Evolutionary conservation across 1,140 invertebrate species (phyloP), one percentile per base, ranked within the genome.

Genomic region (Ditylenchus dipsaci): DNA sequence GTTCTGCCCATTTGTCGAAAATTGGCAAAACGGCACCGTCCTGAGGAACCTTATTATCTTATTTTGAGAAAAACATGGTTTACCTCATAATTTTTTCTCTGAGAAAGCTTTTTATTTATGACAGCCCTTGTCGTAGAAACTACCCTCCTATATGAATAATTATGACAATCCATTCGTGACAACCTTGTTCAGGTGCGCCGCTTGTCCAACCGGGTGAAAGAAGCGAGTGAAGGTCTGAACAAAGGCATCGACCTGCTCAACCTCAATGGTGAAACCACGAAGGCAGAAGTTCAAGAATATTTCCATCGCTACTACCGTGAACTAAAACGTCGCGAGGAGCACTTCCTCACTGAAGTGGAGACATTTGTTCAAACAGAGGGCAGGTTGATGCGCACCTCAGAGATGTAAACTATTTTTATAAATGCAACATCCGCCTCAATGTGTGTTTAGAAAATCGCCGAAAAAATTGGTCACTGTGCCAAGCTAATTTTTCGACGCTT

Each of bases 211-310:
- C 69, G 80, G 30, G 67, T 82, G 7, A 82, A 73, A 19, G 80
- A 82, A 57, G 81, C 80, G 1, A 71, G 73, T 21, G 74, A 73
- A 67, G 69, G 76, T 58, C 26, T 82, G 9, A 58, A 64, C 15
- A 81, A 81, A 66, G 77, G 77, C 9, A 61, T 82, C 11, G 77
- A 80, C 27, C 60, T 68, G 43, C 42, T 83, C 58, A 67, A 59
- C 15, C 26, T 73, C 29, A 82, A 82, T 68, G 78, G 67, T 38
- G 81, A 82, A 60, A 76, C 71, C 13, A 82, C 81, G 49, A 83
- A 83, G 65, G 67, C 66, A n/a, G 80, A 82, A 67, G 71, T 82
- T 9, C 71, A 69, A 23, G 80, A 82, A 42, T 83, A 82, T 61
- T 81, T 82, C 67, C 74, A 76, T 49, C 79, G 80, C 49, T 82